A percentile compares a stretch with the other conserved stretches of the same genome.
Conservation (phyloP, 2,113 vertebrate species). For the Nestor notabilis region DNA sequence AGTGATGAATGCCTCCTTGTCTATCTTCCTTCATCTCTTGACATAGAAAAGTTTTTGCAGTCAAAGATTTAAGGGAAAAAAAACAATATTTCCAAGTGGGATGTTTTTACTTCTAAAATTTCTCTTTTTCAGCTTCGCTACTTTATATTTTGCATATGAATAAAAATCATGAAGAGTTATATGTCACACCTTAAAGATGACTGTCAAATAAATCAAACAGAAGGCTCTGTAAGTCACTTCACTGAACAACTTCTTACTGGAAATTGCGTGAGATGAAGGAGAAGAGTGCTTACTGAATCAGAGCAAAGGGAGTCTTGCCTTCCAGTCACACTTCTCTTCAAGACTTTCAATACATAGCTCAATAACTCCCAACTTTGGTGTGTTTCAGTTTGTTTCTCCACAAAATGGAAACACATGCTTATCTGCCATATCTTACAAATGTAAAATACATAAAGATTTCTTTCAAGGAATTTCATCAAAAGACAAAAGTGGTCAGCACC, state of each 20-base stretch:
- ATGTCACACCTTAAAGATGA: neutral
- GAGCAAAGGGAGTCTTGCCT: neutral
- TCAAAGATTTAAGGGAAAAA: neutral
- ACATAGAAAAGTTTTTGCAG: neutral
- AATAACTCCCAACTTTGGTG: neutral
- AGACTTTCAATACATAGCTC: neutral
- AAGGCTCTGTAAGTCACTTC: neutral
- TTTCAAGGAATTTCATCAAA: neutral
- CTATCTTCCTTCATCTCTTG: neutral
- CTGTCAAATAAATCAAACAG: constrained; percentile 7
- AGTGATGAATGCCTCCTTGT: neutral
- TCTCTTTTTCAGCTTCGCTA: neutral
- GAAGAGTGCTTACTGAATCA: neutral
- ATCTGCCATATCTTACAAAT: neutral
- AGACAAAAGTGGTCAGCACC: neutral
- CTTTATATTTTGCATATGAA: neutral
- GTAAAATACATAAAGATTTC: neutral
- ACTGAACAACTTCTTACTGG: neutral
- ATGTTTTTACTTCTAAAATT: constrained; percentile 15
- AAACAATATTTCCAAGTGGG: neutral
- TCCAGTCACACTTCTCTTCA: neutral
- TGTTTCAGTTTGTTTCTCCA: neutral
- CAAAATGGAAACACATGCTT: neutral
- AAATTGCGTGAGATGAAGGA: neutral
- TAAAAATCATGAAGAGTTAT: neutral